Evolutionary conservation across 2,888 invertebrate species (phyloP), one percentile per base, ranked within the genome.

Genomic region (Idaea biselata): DNA sequence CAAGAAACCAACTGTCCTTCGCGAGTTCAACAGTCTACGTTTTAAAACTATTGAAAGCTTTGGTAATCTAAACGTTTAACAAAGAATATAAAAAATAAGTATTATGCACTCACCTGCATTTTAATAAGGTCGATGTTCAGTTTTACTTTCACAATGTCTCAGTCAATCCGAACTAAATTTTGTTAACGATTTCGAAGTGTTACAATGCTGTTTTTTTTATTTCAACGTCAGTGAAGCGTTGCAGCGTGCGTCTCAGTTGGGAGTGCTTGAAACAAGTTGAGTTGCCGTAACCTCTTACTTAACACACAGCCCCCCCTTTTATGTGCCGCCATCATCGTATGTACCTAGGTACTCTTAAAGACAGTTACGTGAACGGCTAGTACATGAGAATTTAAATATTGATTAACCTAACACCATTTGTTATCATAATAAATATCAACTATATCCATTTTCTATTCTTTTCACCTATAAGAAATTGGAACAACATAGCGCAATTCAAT

Each of bases 211-310:
- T 78, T 68, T 72, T 75, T 75, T 72, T 75, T 75, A 77, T 71
- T 72, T 73, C 73, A 73, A 66, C 72, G 66, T 69, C 78, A 77
- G 79, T 82, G 79, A 76, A 82, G 82, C 87, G 88, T 78, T 78
- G 74, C 73, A 74, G 75, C 66, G 78, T 73, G 73, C 83, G 87
- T 77, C 79, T 80, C 79, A 75, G 72, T 80, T 77, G 87, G 78
- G 89, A 90, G 83, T 90, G 91, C 80, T 17, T 84, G 79, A 75
- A 72, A 72, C 77, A 68, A 66, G 71, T 72, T 59, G 63, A 74
- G 73, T 82, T 90, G 88, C 85, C 81, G 87, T 90, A 91, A 92
- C 89, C 83, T 87, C 90, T 91, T 91, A 91, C 91, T 88, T 88
- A 91, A 91, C 86, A 77, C 72, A 60, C 63, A 56, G 56, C 76